Evolutionary conservation across 2,888 invertebrate species (phyloP), one percentile per base, ranked within the genome.

Genomic region (Opisthograptis luteolata): DNA sequence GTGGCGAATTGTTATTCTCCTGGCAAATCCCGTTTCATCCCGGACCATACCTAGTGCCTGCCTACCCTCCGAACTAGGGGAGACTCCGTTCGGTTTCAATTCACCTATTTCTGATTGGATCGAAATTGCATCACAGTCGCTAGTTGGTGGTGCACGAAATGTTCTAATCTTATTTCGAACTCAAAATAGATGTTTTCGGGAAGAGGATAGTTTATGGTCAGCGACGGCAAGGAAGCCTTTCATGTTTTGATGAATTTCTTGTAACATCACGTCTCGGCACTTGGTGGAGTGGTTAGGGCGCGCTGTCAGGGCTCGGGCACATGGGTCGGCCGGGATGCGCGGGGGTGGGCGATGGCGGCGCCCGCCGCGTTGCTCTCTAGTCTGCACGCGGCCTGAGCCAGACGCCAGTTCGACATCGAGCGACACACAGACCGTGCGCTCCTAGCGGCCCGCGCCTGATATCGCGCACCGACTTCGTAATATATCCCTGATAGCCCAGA

Each of bases 371-470:
- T 60, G 72, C 58, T 62, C 59, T 59, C 54, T 60, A 64, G 64
- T 64, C 58, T 62, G 44, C 55, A 50, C 55, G 64, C 58, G 51
- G 60, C 63, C 60, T 60, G 60, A 56, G 66, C 65, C 70, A 73
- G 79, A 68, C 81, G 87, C 81, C 87, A 88, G 90, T 89, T 68
- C 74, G 70, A 73, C 73, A 74, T 76, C 74, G 81, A 81, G 78
- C 87, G 83, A 87, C 87, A 81, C 70, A 78, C 84, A 78, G 84
- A 70, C 74, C 84, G 87, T 81, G 73, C 88, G 88, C 81, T 87
- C 81, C 73, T 78, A 79, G 82, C 83, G 77, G 74, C 59, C 34
- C 28, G 40, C 69, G 67, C 71, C 64, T 66, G 79, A 79, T 76
- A 71, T 79, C 82, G 66, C 64, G 63, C 56, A 46, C 36, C 42